phyloP scores from a whole-genome alignment of 2,888 invertebrate species.

The Oxycera nigricornis region DNA sequence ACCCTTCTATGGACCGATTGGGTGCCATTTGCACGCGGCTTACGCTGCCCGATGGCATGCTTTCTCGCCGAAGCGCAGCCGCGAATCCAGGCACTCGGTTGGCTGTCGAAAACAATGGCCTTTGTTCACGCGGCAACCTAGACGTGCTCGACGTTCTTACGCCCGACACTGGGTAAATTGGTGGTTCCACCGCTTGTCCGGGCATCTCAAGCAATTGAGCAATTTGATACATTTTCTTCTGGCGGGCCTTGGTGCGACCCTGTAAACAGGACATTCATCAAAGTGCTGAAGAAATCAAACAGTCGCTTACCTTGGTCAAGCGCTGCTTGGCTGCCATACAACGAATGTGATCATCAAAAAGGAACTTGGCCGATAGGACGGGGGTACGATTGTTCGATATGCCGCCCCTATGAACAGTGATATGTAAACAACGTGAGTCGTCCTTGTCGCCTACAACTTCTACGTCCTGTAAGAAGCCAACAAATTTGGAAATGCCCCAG shows the following conservation, averaged over 20 bases:
- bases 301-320: constrained; percentile 72
- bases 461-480: constrained; percentile 94
- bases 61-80: constrained; percentile 65
- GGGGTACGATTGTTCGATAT: constrained; percentile 75
- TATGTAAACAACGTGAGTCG: constrained; percentile 92
- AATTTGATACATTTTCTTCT: constrained; percentile 96
- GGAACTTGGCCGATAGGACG: constrained; percentile 87
- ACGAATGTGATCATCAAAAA: constrained; percentile 98
- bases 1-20: constrained; percentile 60
- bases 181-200: constrained; percentile 56
- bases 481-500: constrained; percentile 97
- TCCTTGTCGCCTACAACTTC: constrained; percentile 96
- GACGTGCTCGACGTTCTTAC: constrained; percentile 61
- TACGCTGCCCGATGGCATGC: constrained; percentile 53
- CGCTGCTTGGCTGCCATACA: constrained; percentile 98
- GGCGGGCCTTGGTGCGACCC: constrained; percentile 92
- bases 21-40: constrained; percentile 60
- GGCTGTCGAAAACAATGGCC: constrained; percentile 65
- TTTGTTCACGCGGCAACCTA: constrained; percentile 60
- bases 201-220: constrained; percentile 89
- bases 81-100: constrained; percentile 67
- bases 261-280: constrained; percentile 60
- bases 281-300: not conserved
- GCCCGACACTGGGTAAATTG: constrained; percentile 57
- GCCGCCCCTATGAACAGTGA: constrained; percentile 86